Evolutionary conservation across 2,888 invertebrate genomes (phyloP), one percentile per base, ranked within the genome.

Genomic region (Pilophorus perplexus): DNA sequence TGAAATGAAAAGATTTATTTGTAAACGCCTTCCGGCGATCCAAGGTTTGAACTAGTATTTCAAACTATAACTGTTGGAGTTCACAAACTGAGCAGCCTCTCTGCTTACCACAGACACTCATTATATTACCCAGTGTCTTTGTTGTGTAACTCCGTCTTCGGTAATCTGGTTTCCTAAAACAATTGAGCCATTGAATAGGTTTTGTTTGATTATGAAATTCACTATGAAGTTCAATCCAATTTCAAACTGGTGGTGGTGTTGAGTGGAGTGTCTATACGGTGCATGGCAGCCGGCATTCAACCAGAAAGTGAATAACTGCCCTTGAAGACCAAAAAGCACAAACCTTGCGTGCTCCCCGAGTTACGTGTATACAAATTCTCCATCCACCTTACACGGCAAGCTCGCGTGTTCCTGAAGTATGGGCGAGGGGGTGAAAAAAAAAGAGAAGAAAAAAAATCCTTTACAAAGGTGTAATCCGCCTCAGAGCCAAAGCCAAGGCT

Each of bases 341-440:
- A 46, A 46, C 46, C 23, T 38, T 55, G 20, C 38, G 22, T 33
- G 22, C 23, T 18, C 38, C 38, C 33, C n/a, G 6, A 6, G 52
- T 28, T 27, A 52, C 52, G 52, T 52, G 52, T 52, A 55, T 37
- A 37, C 55, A 55, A 55, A 55, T 55, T 55, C 55, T 55, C 55
- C 55, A 55, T 38, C 55, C 38, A 38, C 20, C 55, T 55, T 38
- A 37, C 55, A 55, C 55, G 55, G 55, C 55, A 55, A 2, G 33
- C 55, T 55, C 22, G 55, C 55, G 55, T 55, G 55, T 55, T 55
- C 22, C 12, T n/a, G 46, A 22, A 25, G 46, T 46, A 23, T n/a
- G 14, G 14, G 3, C n/a, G 38, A 14, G 6, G 38, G 6, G 12
- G n/a, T n/a, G n/a, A n/a, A n/a, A n/a, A n/a, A 22, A 23, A 14